Percentiles rank a stretch among this genome's conserved stretches.
These are phyloP conservation scores for Hymenopus coronatus DNA, from an alignment of 2,888 invertebrate species.

Conservation along the genomic window DNA sequence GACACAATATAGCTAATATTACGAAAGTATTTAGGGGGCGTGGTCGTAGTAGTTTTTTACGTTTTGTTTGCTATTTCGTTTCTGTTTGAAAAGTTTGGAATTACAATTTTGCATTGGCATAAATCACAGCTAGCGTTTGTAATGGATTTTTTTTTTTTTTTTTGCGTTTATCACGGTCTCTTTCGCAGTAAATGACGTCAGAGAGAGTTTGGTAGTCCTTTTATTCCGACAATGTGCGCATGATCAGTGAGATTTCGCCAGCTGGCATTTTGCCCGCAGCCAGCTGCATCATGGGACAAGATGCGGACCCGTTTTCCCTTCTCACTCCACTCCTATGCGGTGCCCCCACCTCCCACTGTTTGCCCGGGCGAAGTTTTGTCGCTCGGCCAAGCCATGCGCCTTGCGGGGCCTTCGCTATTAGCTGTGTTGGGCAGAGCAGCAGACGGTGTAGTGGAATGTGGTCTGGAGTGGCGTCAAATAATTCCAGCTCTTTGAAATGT, in stretches of 20 bases:
- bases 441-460: not conserved
- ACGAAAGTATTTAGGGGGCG: not conserved
- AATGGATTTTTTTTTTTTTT: too few relatives aligned
- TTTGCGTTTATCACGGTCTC: not conserved
- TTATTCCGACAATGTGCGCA: constrained; percentile 1
- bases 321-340: constrained; percentile 14
- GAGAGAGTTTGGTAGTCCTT: not conserved
- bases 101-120: too few relatives aligned
- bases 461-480: not conserved
- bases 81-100: too few relatives aligned
- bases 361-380: constrained; percentile 34
- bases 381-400: constrained; percentile 33
- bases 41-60: not conserved
- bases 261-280: constrained; percentile 33
- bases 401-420: constrained; percentile 28
- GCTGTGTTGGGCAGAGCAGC: constrained; percentile 12
- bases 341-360: constrained; percentile 22
- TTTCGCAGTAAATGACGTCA: not conserved
- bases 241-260: constrained; percentile 22
- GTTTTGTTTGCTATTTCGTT: not conserved
- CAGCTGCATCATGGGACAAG: constrained; percentile 33
- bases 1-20: not conserved
- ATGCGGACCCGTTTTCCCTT: not conserved
- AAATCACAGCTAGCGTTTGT: too few relatives aligned
- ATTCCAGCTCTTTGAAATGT: not conserved